Conservation (phyloP, 2,113 vertebrate genomes). For the Aphelocoma coerulescens region DNA sequence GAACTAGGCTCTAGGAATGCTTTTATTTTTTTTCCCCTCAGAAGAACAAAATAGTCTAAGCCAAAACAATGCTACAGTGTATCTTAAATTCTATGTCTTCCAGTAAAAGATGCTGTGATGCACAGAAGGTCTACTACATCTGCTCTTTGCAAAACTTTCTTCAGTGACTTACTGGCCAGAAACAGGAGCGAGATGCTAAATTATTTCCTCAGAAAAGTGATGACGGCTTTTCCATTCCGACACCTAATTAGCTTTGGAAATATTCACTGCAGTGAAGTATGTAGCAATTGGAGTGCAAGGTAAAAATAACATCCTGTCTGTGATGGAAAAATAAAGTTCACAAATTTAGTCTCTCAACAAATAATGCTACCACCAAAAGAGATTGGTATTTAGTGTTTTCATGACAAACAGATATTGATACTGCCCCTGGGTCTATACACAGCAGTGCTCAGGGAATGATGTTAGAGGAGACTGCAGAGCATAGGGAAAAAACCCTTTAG, state of each 20-base stretch:
- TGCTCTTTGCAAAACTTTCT: neutral
- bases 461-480: neutral
- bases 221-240: neutral
- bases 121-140: neutral
- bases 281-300: neutral
- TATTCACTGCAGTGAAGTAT: neutral
- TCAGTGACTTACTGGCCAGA: neutral
- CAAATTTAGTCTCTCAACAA: neutral
- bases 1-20: neutral
- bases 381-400: neutral
- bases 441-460: neutral
- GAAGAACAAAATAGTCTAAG: neutral
- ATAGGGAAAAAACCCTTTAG: neutral
- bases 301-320: neutral
- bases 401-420: neutral
- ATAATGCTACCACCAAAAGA: neutral
- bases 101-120: neutral
- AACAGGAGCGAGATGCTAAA: neutral
- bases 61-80: neutral
- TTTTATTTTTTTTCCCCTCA: neutral
- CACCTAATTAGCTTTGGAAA: neutral
- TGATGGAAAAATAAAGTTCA: neutral
- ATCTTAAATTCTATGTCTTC: neutral
- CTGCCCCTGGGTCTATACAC: neutral
- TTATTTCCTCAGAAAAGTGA: neutral